A percentile compares a stretch with the other conserved stretches of the same genome.
Evolutionary conservation across 2,888 invertebrate genomes (phyloP).

Genomic region (Trachelus iudaicus): DNA sequence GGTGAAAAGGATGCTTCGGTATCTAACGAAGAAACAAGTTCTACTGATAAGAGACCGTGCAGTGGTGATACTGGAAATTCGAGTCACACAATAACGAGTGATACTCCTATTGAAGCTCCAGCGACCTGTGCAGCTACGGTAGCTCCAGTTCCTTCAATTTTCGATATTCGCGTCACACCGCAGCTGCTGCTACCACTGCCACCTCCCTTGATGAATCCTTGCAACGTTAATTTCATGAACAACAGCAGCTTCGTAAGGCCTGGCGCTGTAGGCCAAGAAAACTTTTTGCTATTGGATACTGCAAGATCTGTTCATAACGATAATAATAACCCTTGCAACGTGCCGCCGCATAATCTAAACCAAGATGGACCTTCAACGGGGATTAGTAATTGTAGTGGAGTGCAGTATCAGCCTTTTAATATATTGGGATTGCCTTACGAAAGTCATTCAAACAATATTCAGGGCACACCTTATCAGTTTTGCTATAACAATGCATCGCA

Average conservation of each 20-base stretch:
- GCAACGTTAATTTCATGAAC: neutral
- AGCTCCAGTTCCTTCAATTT: neutral
- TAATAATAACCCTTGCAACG: neutral
- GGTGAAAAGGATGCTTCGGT: conserved; percentile 1
- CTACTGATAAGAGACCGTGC: neutral
- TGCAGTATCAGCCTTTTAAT: neutral
- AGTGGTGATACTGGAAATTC: neutral
- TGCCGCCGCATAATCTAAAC: neutral
- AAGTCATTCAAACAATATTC: neutral
- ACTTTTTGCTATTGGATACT: neutral
- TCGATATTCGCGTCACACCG: neutral
- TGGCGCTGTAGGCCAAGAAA: neutral
- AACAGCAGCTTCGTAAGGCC: neutral
- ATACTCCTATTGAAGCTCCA: neutral
- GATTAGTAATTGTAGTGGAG: neutral
- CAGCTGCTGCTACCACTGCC: neutral
- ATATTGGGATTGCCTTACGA: neutral
- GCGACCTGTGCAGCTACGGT: neutral
- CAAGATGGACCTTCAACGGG: neutral
- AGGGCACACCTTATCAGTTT: neutral
- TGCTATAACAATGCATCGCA: neutral
- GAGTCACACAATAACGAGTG: neutral
- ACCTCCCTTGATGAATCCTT: neutral
- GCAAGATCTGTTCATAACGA: neutral
- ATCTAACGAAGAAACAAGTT: conserved; percentile 14